Conservation (phyloP, 2,113 vertebrate genomes). For the Hippolais icterina region DNA sequence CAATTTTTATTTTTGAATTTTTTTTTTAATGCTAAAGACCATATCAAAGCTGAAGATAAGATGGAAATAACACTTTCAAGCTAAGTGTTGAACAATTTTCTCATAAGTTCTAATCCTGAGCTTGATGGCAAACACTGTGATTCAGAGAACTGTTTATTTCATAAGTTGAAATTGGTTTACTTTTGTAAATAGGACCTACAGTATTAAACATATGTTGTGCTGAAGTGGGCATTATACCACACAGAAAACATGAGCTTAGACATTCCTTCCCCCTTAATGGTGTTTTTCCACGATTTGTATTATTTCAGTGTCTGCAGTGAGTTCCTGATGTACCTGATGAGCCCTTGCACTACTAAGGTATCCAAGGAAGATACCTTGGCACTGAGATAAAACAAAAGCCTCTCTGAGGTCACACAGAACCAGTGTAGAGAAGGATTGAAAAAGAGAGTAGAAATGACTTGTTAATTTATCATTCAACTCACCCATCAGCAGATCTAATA, state of each 20-base stretch:
- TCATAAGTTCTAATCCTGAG: neutral
- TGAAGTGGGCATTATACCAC: neutral
- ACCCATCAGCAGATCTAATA: slow-evolving; percentile 50
- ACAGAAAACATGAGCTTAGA: neutral
- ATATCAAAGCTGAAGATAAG: neutral
- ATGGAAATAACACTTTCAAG: neutral
- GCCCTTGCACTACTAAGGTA: neutral
- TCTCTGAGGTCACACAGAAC: neutral
- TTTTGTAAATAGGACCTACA: neutral
- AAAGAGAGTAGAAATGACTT: neutral
- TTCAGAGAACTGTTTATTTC: neutral
- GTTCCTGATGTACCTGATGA: neutral
- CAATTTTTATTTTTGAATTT: neutral
- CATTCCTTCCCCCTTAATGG: neutral
- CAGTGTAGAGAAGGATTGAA: neutral
- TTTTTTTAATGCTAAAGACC: neutral
- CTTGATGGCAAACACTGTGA: neutral
- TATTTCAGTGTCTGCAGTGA: neutral
- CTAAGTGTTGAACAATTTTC: neutral
- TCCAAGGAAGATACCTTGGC: neutral
- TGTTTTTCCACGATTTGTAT: neutral
- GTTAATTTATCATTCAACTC: neutral
- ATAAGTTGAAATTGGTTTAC: neutral
- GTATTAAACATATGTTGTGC: neutral
- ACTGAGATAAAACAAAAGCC: neutral